phyloP scores from a whole-genome alignment of 2,113 vertebrate species.

The Suncus etruscus region DNA sequence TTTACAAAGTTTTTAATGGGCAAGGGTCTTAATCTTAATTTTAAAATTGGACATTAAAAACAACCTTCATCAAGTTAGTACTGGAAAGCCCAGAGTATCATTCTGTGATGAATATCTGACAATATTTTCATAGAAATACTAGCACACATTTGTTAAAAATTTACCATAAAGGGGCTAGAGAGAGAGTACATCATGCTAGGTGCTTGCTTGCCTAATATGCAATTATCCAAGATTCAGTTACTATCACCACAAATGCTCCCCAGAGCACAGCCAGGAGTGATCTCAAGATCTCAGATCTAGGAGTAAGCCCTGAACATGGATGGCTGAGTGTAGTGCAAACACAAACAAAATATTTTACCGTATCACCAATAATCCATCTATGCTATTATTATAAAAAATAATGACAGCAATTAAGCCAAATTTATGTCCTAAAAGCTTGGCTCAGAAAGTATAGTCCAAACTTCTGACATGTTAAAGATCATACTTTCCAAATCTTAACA shows the following conservation, averaged over 20 bases:
- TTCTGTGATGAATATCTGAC: neutral
- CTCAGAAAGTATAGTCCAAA: conserved; percentile 6
- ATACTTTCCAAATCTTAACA: conserved; percentile 29
- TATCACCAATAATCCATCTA: conserved; percentile 26
- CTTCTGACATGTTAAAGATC: neutral
- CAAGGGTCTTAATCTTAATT: neutral
- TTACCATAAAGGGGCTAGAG: neutral
- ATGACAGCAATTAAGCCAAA: conserved; percentile 31
- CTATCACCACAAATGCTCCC: too few relatives aligned
- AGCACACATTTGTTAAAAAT: conserved; percentile 51
- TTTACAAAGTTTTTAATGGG: neutral
- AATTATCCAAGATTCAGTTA: too few relatives aligned
- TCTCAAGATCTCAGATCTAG: too few relatives aligned
- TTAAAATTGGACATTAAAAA: conserved; percentile 26
- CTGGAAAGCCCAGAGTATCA: neutral
- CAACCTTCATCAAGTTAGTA: neutral
- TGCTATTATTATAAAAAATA: conserved; percentile 21
- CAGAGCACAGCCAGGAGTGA: too few relatives aligned
- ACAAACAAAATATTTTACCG: too few relatives aligned
- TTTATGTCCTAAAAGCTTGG: conserved; percentile 43
- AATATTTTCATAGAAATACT: neutral
- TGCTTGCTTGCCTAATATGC: too few relatives aligned
- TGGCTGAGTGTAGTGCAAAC: too few relatives aligned
- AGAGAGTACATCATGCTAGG: too few relatives aligned
- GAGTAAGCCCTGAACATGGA: too few relatives aligned